Evolutionary conservation across 2,113 vertebrate species (phyloP).

Genomic region (Ornithorhynchus anatinus): DNA sequence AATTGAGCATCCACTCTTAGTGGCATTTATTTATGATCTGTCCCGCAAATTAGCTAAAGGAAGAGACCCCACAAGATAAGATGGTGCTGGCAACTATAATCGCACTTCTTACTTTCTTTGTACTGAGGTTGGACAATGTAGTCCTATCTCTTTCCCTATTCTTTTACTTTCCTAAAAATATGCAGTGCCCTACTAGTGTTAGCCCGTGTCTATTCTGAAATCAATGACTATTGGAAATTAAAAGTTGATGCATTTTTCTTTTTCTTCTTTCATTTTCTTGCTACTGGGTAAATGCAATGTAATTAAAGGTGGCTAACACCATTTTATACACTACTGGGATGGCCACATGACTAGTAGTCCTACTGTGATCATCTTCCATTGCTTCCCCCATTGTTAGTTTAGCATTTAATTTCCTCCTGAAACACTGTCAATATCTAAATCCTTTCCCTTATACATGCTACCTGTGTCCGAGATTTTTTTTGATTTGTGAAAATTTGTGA

Average conservation of each 20-base stretch:
- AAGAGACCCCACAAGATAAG: too few relatives aligned
- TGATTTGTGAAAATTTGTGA: slow-evolving; percentile 9
- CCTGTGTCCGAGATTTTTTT: slow-evolving; percentile 34
- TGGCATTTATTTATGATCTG: too few relatives aligned
- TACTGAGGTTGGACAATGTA: too few relatives aligned
- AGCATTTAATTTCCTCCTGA: slow-evolving; percentile 50
- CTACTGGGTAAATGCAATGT: background rate
- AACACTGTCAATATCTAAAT: slow-evolving; percentile 52
- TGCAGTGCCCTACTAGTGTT: too few relatives aligned
- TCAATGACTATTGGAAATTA: too few relatives aligned
- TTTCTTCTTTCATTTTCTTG: background rate
- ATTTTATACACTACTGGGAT: slow-evolving; percentile 26
- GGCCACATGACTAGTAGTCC: slow-evolving; percentile 32
- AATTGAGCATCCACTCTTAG: too few relatives aligned
- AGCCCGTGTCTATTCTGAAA: too few relatives aligned
- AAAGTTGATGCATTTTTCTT: background rate
- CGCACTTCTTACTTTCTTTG: too few relatives aligned
- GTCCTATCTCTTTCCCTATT: too few relatives aligned
- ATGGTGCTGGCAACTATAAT: too few relatives aligned
- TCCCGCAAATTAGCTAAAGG: too few relatives aligned
- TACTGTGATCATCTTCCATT: slow-evolving; percentile 55
- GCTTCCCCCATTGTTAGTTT: slow-evolving; percentile 37
- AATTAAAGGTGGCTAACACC: slow-evolving; percentile 1
- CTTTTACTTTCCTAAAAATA: too few relatives aligned
- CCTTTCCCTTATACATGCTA: slow-evolving; percentile 45